Evolutionary conservation across 1,140 invertebrate genomes (phyloP).

Genomic region (Antheraea mylitta): DNA sequence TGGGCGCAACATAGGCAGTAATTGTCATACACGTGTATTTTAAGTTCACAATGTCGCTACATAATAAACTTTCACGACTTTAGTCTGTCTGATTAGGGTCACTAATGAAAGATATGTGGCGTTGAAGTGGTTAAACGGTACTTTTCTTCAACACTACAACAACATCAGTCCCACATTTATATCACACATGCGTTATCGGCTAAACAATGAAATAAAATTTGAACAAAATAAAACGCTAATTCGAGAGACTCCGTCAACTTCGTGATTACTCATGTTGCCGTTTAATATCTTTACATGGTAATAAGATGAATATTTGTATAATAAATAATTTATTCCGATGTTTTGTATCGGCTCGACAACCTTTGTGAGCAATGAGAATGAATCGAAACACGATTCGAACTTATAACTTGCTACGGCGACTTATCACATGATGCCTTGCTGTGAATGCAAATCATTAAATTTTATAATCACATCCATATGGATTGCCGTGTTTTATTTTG

Average conservation of each 20-base stretch:
- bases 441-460: not conserved
- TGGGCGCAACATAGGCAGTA: conserved; percentile 48
- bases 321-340: conserved; percentile 15
- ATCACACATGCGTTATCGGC: not conserved
- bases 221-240: not conserved
- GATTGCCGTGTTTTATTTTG: not conserved
- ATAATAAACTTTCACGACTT: conserved; percentile 47
- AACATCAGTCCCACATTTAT: not conserved
- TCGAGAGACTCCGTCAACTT: not conserved
- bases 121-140: conserved; percentile 15
- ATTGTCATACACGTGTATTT: conserved; percentile 71
- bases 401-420: not conserved
- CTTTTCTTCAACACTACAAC: not conserved
- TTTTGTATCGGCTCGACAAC: conserved; percentile 5
- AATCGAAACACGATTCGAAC: conserved; percentile 1
- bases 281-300: conserved; percentile 5
- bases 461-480: not conserved
- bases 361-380: not conserved
- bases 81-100: conserved; percentile 46
- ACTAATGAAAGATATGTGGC: conserved; percentile 51
- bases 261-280: conserved; percentile 1
- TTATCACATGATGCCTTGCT: not conserved
- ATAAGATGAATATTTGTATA: conserved; percentile 6
- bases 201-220: not conserved
- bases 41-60: conserved; percentile 43